Evolutionary conservation across 2,797 vertebrate genomes (phyloP).

Genomic region (Linurgus olivaceus): DNA sequence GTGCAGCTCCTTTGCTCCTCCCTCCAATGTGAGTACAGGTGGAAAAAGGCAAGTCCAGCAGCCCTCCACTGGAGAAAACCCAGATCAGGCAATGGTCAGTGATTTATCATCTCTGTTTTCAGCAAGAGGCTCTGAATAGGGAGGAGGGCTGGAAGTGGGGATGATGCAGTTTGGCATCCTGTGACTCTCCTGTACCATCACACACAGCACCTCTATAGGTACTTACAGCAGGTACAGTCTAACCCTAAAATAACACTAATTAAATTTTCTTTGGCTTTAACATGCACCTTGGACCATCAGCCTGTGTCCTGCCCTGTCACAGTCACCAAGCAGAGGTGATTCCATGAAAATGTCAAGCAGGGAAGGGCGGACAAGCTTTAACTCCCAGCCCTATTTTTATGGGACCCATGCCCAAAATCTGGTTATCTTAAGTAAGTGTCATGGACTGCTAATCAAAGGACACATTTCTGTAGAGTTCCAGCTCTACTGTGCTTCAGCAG

Average conservation of each 20-base stretch:
- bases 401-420: slow-evolving; percentile 62
- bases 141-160: background rate
- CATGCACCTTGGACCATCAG: background rate
- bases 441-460: slow-evolving; percentile 44
- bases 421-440: slow-evolving; percentile 62
- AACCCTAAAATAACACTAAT: background rate
- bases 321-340: slow-evolving; percentile 19
- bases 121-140: background rate
- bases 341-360: slow-evolving; percentile 54
- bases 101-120: background rate
- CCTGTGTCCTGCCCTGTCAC: background rate
- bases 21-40: background rate
- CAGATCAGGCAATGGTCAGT: background rate
- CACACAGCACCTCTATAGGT: background rate
- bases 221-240: background rate
- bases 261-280: background rate
- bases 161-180: background rate
- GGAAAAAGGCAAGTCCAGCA: background rate
- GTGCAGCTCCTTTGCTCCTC: background rate
- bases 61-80: background rate
- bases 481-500: background rate
- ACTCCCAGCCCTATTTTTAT: slow-evolving; percentile 56
- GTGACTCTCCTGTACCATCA: background rate
- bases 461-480: background rate
- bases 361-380: slow-evolving; percentile 53